These are phyloP conservation scores for Orthonyx spaldingii DNA, from an alignment of 2,113 vertebrate genomes.

Conservation along the genomic window DNA sequence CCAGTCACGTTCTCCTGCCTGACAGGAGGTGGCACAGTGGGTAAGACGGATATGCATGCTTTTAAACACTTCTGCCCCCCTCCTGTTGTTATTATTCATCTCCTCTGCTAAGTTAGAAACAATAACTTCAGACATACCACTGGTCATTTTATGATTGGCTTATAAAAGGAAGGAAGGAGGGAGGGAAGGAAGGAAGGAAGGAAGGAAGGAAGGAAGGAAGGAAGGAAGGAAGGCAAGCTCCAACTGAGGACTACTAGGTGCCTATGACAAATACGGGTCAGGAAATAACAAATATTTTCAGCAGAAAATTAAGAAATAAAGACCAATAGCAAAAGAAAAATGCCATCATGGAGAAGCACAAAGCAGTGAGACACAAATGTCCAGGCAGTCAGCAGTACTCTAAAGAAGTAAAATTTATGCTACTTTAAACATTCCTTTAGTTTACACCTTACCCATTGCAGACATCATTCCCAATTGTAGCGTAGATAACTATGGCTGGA, in stretches of 20 bases:
- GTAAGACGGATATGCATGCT: neutral
- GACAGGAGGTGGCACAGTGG: neutral
- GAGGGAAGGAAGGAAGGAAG: neutral
- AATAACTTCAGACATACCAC: neutral
- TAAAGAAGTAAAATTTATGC: neutral
- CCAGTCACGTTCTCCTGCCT: neutral
- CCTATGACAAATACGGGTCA: neutral
- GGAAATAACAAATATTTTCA: neutral
- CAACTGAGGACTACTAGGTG: neutral
- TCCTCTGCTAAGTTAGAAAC: neutral
- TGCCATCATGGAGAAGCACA: fast-evolving
- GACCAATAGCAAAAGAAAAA: neutral
- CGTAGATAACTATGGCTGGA: constrained; percentile 69
- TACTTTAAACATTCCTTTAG: neutral
- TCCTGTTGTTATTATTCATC: neutral
- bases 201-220: neutral
- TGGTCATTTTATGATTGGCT: neutral
- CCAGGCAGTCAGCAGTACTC: neutral
- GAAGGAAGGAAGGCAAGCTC: neutral
- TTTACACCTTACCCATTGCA: constrained; percentile 69
- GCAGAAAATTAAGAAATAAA: neutral
- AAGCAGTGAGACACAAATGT: neutral
- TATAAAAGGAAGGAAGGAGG: neutral
- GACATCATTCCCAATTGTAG: constrained; percentile 78
- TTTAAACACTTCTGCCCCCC: neutral